Evolutionary conservation across 2,888 invertebrate genomes (phyloP), one percentile per base, ranked within the genome.

Genomic region (Pandemis corylana): DNA sequence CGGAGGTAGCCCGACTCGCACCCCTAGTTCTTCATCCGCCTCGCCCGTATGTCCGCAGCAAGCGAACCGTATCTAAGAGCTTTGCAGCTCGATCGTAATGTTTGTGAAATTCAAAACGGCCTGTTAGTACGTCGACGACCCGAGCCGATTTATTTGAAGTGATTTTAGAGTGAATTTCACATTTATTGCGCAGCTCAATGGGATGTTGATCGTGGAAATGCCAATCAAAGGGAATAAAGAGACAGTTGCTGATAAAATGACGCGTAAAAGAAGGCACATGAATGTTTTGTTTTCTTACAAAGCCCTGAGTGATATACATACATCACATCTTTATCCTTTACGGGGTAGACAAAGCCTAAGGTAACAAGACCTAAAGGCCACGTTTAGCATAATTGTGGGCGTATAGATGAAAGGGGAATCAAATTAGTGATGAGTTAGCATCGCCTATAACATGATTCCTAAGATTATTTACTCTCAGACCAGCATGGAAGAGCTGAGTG

Each of bases 61-160:
- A 89, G 80, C 87, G 86, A 90, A 88, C 87, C 92, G 85, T 90
- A 83, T 89, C 93, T 90, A 92, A 94, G 93, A 89, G 93, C 90
- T 89, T 84, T 81, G 84, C 87, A 86, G 89, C 87, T 84, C 89
- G 86, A 90, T 87, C 88, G 51, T 85, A 92, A 91, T 89, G 90
- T 86, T 88, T 86, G 89, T 85, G 87, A 91, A 92, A 92, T 93
- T 92, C 93, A 92, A 93, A 94, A 90, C 89, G 91, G 91, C 88
- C 89, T 84, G 89, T 92, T 91, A 89, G 87, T 82, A 82, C 87
- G 89, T 87, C 91, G 85, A 89, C 88, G 85, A 88, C 83, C 82
- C 84, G 80, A 77, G 81, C 83, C 85, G 87, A 92, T 91, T 92
- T 91, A 92, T 91, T 49, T 87, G 89, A 84, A 89, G 89, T 84